Conservation (phyloP, 2,797 vertebrate genomes). For the Merluccius polli region DNA sequence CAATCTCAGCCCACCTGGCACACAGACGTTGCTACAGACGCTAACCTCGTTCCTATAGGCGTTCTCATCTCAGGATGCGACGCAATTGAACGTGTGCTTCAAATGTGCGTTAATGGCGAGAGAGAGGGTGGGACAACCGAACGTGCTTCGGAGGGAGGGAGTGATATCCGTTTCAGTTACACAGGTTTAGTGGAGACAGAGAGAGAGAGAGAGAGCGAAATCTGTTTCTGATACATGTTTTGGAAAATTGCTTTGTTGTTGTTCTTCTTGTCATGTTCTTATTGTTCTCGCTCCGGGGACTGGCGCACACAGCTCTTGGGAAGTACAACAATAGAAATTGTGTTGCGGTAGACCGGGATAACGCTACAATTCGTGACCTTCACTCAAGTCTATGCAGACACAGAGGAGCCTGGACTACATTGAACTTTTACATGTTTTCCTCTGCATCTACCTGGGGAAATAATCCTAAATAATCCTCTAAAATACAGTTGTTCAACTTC, state of each 20-base stretch:
- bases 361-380: not conserved
- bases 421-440: not conserved
- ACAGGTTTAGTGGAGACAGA: not conserved
- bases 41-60: not conserved
- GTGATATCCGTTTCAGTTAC: not conserved
- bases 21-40: not conserved
- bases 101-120: not conserved
- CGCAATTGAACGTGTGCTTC: not conserved
- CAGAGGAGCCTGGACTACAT: not conserved
- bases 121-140: not conserved
- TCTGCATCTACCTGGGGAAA: not conserved
- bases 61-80: not conserved
- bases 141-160: not conserved
- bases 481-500: not conserved
- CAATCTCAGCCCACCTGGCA: too few species aligned
- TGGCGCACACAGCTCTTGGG: not conserved
- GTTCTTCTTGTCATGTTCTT: not conserved
- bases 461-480: not conserved
- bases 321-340: not conserved
- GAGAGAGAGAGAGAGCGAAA: too few species aligned
- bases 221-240: too few species aligned
- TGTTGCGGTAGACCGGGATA: not conserved
- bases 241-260: too few species aligned
- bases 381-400: too few species aligned
- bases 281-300: too few species aligned